Evolutionary conservation across 1,140 invertebrate species (phyloP), one percentile per base, ranked within the genome.

Genomic region (Trichoplusia ni): DNA sequence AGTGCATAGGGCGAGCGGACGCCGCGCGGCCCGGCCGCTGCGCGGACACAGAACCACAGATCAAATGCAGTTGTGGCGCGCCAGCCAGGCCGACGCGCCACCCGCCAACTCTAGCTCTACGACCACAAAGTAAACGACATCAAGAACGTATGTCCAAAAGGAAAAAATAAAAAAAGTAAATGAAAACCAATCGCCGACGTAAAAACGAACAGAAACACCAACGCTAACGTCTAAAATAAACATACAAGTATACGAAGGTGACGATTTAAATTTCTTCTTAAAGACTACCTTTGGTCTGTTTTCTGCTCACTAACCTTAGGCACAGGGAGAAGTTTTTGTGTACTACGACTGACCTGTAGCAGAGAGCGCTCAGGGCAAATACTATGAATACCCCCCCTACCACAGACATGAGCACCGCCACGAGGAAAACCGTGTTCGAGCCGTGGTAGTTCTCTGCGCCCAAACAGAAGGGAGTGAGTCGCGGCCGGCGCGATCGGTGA

Each of bases 301-400:
- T 92, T 94, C 92, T 93, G 94, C 94, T 94, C 94, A 97, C 96
- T 97, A 96, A 97, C 96, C 96, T 97, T 95, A 97, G 95, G 95
- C 96, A 97, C 94, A 97, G 95, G 94, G 95, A 96, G 96, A 97
- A 96, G 95, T 96, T 97, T 96, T 96, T 97, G 96, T 97, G 96
- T 95, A 97, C 96, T 95, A 97, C 96, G 94, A 97, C 96, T 96
- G 96, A 97, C 96, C 98, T 98, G 96, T 99, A 99, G 95, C 98
- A 99, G 93, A 98, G 95, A 93, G 98, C 97, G 94, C 98, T 96
- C 93, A 98, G 94, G 92, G 97, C 96, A 95, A 99, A 98, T 93
- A 98, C 94, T 93, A 99, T 95, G 94, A 99, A 98, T 93, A 99
- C 97, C 93, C 97, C 97, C 93, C 97, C 97, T 94, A 99, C 97